phyloP scores from a whole-genome alignment of 2,888 invertebrate genomes.

The Amitus sp. region DNA sequence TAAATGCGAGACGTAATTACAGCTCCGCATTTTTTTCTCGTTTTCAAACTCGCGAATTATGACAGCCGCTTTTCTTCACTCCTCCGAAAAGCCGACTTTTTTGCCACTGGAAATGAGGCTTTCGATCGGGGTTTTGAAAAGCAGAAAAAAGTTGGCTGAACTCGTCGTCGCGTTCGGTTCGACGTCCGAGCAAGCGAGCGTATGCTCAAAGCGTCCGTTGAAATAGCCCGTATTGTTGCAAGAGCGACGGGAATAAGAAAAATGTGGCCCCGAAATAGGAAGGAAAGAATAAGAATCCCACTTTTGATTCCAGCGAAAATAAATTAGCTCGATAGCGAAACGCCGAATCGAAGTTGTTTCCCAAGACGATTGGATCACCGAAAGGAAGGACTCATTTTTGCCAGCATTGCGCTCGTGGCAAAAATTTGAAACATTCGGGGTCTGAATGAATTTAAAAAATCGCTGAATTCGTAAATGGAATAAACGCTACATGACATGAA shows the following conservation, averaged over 20 bases:
- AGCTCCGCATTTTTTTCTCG: neutral
- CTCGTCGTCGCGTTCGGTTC: too few species aligned
- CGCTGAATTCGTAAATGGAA: too few species aligned
- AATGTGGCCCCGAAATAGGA: neutral
- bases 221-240: too few species aligned
- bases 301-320: slow-evolving; percentile 24
- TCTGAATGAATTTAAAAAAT: too few species aligned
- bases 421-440: too few species aligned
- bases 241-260: neutral
- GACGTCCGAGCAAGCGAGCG: too few species aligned
- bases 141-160: too few species aligned
- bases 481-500: too few species aligned
- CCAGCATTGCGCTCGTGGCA: slow-evolving; percentile 18
- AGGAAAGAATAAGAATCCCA: neutral
- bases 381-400: slow-evolving; percentile 20
- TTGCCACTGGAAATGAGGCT: slow-evolving; percentile 7
- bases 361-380: slow-evolving; percentile 21
- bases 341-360: slow-evolving; percentile 20
- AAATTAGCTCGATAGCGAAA: slow-evolving; percentile 19
- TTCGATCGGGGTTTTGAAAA: slow-evolving; percentile 24
- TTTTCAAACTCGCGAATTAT: neutral
- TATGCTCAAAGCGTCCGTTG: slow-evolving; percentile 1
- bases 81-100: too few species aligned
- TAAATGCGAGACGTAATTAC: neutral
- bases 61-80: neutral